phyloP scores from a whole-genome alignment of 2,888 invertebrate species.

The Stegophylla sp. region DNA sequence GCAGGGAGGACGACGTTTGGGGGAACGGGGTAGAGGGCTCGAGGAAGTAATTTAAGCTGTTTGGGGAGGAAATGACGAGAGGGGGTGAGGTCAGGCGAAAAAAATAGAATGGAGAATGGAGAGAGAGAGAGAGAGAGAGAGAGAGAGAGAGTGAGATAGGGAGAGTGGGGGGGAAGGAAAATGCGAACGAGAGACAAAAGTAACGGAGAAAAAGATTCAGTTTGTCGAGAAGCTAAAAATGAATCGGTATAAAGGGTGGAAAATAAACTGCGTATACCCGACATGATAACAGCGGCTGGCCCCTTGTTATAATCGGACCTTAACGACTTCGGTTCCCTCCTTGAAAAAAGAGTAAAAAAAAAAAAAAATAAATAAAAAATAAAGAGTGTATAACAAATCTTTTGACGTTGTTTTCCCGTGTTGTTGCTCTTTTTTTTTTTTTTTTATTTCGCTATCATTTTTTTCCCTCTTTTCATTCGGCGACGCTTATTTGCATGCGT shows the following conservation, averaged over 20 bases:
- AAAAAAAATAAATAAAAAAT: slow-evolving; percentile 30
- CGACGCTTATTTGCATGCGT: slow-evolving; percentile 5
- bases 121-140: slow-evolving; percentile 31
- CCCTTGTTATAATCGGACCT: slow-evolving; percentile 59
- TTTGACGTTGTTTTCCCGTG: slow-evolving; percentile 56
- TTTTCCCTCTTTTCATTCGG: neutral
- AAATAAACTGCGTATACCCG: slow-evolving; percentile 57
- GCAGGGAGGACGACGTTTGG: slow-evolving; percentile 38
- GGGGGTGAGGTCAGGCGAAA: slow-evolving; percentile 54
- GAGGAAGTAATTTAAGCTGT: slow-evolving; percentile 53
- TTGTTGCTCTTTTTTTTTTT: slow-evolving; percentile 38
- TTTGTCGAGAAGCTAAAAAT: slow-evolving; percentile 58
- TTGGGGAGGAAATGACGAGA: slow-evolving; percentile 60
- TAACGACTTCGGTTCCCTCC: slow-evolving; percentile 55
- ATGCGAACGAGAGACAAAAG: slow-evolving; percentile 35
- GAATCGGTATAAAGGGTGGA: slow-evolving; percentile 53
- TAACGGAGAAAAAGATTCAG: slow-evolving; percentile 50
- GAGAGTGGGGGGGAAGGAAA: slow-evolving; percentile 2
- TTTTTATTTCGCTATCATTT: no score
- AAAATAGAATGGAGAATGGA: slow-evolving; percentile 59
- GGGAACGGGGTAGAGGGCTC: slow-evolving; percentile 3
- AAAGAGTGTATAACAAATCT: slow-evolving; percentile 52
- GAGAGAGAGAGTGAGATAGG: neutral
- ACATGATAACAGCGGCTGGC: slow-evolving; percentile 59
- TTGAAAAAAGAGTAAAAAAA: slow-evolving; percentile 34